Evolutionary conservation across 2,797 vertebrate genomes (phyloP).

Genomic region (Knipowitschia caucasica): DNA sequence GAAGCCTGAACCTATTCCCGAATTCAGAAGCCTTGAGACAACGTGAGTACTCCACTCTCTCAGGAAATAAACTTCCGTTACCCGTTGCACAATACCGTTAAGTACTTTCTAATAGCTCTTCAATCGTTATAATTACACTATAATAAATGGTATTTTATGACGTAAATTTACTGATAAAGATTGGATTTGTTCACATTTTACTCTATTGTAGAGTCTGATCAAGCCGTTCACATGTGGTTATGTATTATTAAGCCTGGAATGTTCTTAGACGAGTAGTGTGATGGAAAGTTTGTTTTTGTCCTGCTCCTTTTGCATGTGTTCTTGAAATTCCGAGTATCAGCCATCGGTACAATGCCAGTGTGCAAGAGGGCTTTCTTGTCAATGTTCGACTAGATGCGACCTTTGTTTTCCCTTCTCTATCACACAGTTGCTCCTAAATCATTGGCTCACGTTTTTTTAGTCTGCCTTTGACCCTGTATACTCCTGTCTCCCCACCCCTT

Average conservation of each 20-base stretch:
- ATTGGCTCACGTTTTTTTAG: neutral
- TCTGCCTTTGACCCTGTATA: neutral
- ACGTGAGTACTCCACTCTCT: slow-evolving; percentile 63
- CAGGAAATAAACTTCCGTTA: neutral
- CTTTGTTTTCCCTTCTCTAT: slow-evolving; percentile 40
- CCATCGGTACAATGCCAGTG: slow-evolving; percentile 3
- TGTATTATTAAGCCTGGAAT: no score
- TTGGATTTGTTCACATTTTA: neutral
- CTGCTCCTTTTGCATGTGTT: no score
- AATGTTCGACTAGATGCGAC: slow-evolving; percentile 57
- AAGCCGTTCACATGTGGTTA: neutral
- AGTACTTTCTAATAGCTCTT: no score
- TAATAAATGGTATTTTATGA: no score
- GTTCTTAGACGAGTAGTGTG: no score
- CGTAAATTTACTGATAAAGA: no score
- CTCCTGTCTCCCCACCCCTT: slow-evolving; percentile 15
- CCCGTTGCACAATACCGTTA: neutral
- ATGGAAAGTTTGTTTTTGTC: no score
- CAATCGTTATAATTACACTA: no score
- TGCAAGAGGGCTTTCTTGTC: slow-evolving; percentile 42
- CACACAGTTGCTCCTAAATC: neutral
- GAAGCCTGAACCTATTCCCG: slow-evolving; percentile 86
- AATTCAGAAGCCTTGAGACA: slow-evolving; percentile 84
- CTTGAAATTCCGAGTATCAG: neutral
- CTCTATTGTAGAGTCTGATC: neutral